Evolutionary conservation across 2,113 vertebrate genomes (phyloP), one percentile per base, ranked within the genome.

Genomic region (Micromys minutus): DNA sequence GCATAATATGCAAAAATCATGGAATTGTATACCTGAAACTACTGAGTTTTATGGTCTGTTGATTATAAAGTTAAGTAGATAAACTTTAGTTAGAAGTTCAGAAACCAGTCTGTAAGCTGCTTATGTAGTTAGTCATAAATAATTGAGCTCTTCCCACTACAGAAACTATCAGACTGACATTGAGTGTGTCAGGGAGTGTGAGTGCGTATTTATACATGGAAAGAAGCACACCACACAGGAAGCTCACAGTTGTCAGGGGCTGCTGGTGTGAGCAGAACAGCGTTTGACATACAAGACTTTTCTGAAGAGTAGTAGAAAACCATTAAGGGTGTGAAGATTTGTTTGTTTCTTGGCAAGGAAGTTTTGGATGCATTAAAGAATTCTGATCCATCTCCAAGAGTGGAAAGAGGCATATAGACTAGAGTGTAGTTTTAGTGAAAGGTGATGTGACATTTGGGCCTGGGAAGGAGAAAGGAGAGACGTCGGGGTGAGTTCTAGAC

Each of bases 41-140:
- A 19, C 6, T 90, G 21, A 72, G 52, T 92, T 95, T 94, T 94
- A 6, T 86, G 65, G 13, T 72, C 13, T 79, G 8, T 75, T 61
- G 61, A 84, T 77, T 85, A 42, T 65, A 75, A 84, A 59, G 15
- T 71, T 87, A 47, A 74, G 47, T 29, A 80, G 36, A 39, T 21
- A 92, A 95, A 59, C 52, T 22, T 67, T 76, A 52, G 19, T 86
- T 86, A 61, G n/a, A 86, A 79, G 71, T 96, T 89, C 9, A 63
- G 63, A 80, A 65, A 90, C 39, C 57, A 69, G 72, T 52, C 47
- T 65, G 15, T 93, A 61, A 93, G 77, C 36, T 77, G 42, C 2
- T 55, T 90, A 13, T 87, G 42, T 45, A 83, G 65, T 87, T 7
- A 71, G 21, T 17, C 22, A 80, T 94, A 84, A 85, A 79, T 96